Evolutionary conservation across 2,113 vertebrate species (phyloP).

Genomic region (Notarius quadriscutis): DNA sequence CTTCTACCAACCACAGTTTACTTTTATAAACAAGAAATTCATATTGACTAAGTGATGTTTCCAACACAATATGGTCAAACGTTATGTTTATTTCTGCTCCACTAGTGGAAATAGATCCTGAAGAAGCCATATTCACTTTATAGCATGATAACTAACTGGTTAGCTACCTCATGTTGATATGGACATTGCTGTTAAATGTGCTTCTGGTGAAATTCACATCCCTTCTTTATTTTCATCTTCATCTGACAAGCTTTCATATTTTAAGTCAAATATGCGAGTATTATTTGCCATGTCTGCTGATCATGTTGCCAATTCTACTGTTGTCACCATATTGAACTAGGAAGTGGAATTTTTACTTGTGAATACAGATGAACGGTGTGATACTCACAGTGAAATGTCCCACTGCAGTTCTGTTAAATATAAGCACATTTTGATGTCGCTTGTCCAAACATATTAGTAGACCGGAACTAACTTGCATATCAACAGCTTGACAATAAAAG

Average conservation of each 20-base stretch:
- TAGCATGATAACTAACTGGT: background rate
- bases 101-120: background rate
- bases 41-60: background rate
- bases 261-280: background rate
- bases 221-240: background rate
- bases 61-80: too few relatives aligned
- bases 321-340: background rate
- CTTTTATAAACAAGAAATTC: background rate
- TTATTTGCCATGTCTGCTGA: background rate
- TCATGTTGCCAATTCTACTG: background rate
- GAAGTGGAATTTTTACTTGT: background rate
- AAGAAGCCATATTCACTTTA: background rate
- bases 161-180: background rate
- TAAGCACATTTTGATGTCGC: background rate
- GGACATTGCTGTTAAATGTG: background rate
- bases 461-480: background rate
- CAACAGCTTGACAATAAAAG: background rate
- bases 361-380: background rate
- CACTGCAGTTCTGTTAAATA: background rate
- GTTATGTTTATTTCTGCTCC: background rate
- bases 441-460: background rate
- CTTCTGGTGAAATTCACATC: background rate
- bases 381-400: background rate
- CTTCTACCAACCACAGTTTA: too few relatives aligned
- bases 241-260: background rate